Evolutionary conservation across 2,797 vertebrate genomes (phyloP).

Genomic region (Cirrhinus molitorella): DNA sequence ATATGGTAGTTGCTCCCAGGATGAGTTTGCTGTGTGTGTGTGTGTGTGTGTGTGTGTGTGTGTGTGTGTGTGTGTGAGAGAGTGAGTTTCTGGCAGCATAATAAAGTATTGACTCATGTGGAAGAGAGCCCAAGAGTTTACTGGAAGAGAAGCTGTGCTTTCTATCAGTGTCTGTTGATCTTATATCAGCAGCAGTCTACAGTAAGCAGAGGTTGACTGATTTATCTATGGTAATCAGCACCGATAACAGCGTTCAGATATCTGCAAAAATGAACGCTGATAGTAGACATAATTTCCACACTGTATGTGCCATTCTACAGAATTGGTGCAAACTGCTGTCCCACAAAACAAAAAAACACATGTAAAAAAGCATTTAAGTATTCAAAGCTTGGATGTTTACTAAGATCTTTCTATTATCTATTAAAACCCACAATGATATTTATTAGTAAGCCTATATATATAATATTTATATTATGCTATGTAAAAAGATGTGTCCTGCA

Average conservation of each 20-base stretch:
- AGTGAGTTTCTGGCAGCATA: conserved; percentile 13
- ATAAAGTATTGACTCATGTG: conserved; percentile 54
- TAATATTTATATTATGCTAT: too few relatives aligned
- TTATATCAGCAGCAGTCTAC: neutral
- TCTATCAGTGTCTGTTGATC: conserved; percentile 47
- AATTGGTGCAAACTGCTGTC: too few relatives aligned
- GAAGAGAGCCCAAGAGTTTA: conserved; percentile 45
- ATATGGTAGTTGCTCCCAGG: neutral
- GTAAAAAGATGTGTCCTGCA: too few relatives aligned
- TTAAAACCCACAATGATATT: too few relatives aligned
- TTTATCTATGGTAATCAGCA: conserved; percentile 16
- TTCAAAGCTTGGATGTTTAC: too few relatives aligned
- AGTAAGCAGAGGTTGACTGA: conserved; percentile 1
- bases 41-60: neutral
- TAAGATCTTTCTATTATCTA: too few relatives aligned
- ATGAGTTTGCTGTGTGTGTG: neutral
- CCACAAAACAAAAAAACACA: neutral
- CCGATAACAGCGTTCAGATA: neutral
- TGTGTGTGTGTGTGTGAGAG: conserved; percentile 2
- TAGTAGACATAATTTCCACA: neutral
- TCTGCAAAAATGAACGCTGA: neutral
- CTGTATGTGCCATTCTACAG: neutral
- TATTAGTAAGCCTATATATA: too few relatives aligned
- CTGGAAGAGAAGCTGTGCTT: conserved; percentile 55
- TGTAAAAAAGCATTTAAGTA: neutral